These are phyloP conservation scores for Mellivora capensis DNA, from an alignment of 2,113 vertebrate species.

Conservation along the genomic window DNA sequence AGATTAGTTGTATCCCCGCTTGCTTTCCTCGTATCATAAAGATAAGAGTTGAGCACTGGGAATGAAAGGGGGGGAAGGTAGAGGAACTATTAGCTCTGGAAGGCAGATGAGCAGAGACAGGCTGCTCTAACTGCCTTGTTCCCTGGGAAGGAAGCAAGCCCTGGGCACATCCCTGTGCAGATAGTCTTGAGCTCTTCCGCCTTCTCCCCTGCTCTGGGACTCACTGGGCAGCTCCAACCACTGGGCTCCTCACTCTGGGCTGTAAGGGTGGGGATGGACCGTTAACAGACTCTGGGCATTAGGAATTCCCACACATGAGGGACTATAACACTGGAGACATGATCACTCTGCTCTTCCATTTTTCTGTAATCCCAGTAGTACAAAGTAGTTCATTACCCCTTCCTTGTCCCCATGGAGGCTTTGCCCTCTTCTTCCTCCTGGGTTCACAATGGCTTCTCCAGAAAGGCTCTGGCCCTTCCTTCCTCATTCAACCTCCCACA, in stretches of 20 bases:
- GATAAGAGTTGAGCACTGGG: neutral
- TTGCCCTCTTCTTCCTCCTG: neutral
- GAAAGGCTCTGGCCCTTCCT: neutral
- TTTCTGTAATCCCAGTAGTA: neutral
- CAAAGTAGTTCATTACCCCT: neutral
- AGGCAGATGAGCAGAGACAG: neutral
- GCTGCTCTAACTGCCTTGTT: neutral
- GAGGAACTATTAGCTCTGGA: neutral
- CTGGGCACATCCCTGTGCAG: too few relatives aligned
- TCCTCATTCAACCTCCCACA: neutral
- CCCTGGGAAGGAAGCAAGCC: neutral
- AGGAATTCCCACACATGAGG: neutral
- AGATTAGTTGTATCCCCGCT: neutral
- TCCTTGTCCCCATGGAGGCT: neutral
- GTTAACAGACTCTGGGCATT: neutral
- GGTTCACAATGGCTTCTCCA: neutral
- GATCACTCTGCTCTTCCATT: neutral
- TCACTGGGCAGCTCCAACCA: accelerated
- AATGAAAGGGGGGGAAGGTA: neutral
- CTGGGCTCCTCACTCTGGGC: neutral
- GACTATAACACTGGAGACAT: neutral
- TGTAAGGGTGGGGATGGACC: neutral
- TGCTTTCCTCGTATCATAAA: neutral
- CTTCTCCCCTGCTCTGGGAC: neutral
- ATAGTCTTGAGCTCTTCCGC: neutral